A percentile compares a stretch with the other conserved stretches of the same genome.
These are phyloP conservation scores for Allolobophora icterica DNA, from an alignment of 2,888 invertebrate species.

Conservation along the genomic window DNA sequence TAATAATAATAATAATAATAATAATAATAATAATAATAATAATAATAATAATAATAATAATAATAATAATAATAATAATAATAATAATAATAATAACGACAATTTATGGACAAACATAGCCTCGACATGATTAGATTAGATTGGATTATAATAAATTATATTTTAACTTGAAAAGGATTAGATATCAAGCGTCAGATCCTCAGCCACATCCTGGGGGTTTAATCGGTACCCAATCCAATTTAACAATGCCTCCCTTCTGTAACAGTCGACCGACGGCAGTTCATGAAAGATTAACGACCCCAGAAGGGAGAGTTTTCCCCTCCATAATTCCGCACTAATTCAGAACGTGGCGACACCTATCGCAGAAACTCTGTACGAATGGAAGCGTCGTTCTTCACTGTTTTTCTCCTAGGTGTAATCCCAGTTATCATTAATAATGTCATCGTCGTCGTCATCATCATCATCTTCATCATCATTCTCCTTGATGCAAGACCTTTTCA, in stretches of 20 bases:
- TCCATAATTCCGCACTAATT: background rate
- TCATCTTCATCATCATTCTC: background rate
- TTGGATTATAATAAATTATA: too few relatives aligned
- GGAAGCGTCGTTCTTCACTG: background rate
- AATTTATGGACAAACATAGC: too few relatives aligned
- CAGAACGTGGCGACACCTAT: background rate
- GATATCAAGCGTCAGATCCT: background rate
- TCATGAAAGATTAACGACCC: background rate
- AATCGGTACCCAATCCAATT: background rate
- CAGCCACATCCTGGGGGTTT: background rate
- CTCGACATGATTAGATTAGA: too few relatives aligned
- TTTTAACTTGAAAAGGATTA: too few relatives aligned
- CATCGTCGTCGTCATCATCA: background rate
- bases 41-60: too few relatives aligned
- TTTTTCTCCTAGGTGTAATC: background rate
- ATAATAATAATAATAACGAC: too few relatives aligned
- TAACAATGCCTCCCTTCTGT: background rate
- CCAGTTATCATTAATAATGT: background rate
- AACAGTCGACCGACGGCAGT: background rate
- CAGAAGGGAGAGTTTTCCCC: background rate
- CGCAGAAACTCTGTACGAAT: background rate
- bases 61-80: too few relatives aligned
- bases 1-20: too few relatives aligned
- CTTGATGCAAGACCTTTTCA: background rate
- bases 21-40: too few relatives aligned